phyloP scores from a whole-genome alignment of 2,888 invertebrate genomes.

The Elysia crispata region DNA sequence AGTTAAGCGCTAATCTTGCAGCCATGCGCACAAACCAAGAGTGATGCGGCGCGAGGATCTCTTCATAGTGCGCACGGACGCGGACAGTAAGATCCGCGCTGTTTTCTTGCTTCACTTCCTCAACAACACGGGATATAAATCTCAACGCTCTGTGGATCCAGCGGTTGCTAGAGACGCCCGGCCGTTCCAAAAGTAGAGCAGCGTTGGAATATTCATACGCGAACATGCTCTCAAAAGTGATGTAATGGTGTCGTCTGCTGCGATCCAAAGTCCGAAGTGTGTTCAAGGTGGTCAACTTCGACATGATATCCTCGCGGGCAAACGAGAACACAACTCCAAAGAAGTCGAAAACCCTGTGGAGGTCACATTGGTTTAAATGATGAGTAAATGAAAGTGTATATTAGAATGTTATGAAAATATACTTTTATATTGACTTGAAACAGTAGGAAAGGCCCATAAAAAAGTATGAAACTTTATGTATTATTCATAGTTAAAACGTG shows the following conservation, averaged over 20 bases:
- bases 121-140: constrained; percentile 26
- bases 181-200: not conserved
- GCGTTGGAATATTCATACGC: constrained; percentile 31
- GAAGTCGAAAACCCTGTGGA: constrained; percentile 34
- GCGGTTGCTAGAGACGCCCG: constrained; percentile 23
- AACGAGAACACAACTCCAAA: constrained; percentile 36
- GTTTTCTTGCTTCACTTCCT: not conserved
- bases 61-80: constrained; percentile 2
- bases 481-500: too few species aligned
- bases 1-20: constrained; percentile 18
- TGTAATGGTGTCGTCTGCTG: constrained; percentile 3
- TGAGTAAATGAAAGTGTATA: too few species aligned
- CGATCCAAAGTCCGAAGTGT: not conserved
- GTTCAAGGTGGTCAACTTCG: not conserved
- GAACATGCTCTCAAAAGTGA: constrained; percentile 43
- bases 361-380: too few species aligned
- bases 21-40: constrained; percentile 33
- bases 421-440: too few species aligned
- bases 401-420: too few species aligned
- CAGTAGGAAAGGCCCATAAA: too few species aligned
- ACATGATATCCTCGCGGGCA: constrained; percentile 16
- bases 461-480: too few species aligned
- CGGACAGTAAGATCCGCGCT: too few species aligned
- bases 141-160: constrained; percentile 39
- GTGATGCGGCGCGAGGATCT: constrained; percentile 34